Conservation (phyloP, 2,888 invertebrate species). For the Orthosia gracilis region DNA sequence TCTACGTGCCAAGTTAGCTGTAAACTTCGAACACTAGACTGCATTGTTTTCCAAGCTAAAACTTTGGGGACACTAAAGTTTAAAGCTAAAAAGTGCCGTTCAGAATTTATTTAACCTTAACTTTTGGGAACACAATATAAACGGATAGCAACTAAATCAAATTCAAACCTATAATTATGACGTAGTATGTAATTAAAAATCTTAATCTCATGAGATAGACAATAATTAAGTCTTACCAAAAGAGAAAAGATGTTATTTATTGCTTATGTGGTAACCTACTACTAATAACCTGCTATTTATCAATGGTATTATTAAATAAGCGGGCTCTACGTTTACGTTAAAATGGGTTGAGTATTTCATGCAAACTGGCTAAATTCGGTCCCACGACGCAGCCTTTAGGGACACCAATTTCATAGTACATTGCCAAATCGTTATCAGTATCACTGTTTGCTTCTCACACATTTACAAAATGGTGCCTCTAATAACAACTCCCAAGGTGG, state of each 20-base stretch:
- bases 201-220: conserved; percentile 33
- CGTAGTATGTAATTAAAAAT: conserved; percentile 42
- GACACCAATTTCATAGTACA: not conserved
- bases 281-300: not conserved
- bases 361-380: not conserved
- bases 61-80: conserved; percentile 8
- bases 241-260: conserved; percentile 36
- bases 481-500: conserved; percentile 12
- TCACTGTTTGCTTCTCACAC: not conserved
- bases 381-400: not conserved
- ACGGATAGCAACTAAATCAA: not conserved
- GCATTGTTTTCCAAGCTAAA: conserved; percentile 32
- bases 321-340: not conserved
- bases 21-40: conserved; percentile 43
- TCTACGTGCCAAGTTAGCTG: conserved; percentile 50
- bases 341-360: not conserved
- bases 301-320: not conserved
- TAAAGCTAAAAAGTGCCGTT: conserved; percentile 5
- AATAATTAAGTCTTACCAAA: conserved; percentile 47
- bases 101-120: not conserved
- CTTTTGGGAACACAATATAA: not conserved
- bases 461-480: not conserved
- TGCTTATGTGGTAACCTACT: not conserved
- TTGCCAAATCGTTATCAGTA: conserved; percentile 4
- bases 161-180: conserved; percentile 37